These are phyloP conservation scores for Aricia artaxerxes DNA, from an alignment of 2,888 invertebrate species.

Conservation along the genomic window DNA sequence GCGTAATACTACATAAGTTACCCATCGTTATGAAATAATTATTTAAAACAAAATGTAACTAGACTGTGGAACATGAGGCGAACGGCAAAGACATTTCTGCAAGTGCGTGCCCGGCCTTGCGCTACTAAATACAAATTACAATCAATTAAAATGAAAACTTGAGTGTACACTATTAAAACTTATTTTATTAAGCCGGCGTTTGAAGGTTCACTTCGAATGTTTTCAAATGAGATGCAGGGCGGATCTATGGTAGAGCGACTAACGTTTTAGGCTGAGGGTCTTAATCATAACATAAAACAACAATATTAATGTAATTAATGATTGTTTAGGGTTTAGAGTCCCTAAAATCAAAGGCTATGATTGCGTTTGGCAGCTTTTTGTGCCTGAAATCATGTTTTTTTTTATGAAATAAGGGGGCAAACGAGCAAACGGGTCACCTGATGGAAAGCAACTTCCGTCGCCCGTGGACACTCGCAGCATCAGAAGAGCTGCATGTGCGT, in stretches of 20 bases:
- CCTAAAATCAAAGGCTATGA: no score
- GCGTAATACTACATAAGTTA: neutral
- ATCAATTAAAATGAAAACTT: slow-evolving; percentile 25
- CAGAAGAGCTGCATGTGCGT: no score
- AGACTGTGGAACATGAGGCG: slow-evolving; percentile 9
- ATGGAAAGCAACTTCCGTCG: no score
- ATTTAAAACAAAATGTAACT: slow-evolving; percentile 9
- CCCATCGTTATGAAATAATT: neutral
- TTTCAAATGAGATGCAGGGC: slow-evolving; percentile 15
- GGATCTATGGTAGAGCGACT: slow-evolving; percentile 10
- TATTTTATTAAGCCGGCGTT: slow-evolving; percentile 15
- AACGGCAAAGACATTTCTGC: slow-evolving; percentile 26
- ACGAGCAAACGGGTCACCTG: no score
- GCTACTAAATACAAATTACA: slow-evolving; percentile 27
- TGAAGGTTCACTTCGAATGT: slow-evolving; percentile 10
- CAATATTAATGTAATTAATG: neutral
- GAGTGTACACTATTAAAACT: slow-evolving; percentile 25
- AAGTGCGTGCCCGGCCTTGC: slow-evolving; percentile 25
- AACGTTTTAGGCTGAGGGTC: neutral
- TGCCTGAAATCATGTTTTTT: no score
- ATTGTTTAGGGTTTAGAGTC: neutral
- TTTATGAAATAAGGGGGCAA: no score
- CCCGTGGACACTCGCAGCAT: no score
- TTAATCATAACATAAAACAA: neutral
- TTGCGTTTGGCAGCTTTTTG: no score